Evolutionary conservation across 2,113 vertebrate species (phyloP).

Genomic region (Agelaius tricolor): DNA sequence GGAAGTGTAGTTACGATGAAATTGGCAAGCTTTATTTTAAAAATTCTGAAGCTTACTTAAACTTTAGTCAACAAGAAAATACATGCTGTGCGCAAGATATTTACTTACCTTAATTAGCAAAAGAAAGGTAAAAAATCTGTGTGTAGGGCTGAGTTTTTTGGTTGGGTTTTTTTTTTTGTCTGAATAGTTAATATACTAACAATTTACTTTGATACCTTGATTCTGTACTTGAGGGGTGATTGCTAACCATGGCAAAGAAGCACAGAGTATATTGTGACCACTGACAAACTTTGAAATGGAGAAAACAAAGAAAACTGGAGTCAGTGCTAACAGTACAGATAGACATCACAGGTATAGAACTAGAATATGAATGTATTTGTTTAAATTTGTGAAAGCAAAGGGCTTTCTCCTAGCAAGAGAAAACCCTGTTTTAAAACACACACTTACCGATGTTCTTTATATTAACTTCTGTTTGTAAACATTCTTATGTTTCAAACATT

Average conservation of each 20-base stretch:
- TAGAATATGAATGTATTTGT: neutral
- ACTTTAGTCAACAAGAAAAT: neutral
- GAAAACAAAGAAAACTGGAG: neutral
- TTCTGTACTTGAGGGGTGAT: neutral
- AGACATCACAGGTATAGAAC: neutral
- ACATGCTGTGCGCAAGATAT: neutral
- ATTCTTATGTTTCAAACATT: slow-evolving; percentile 7
- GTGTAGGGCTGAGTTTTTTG: neutral
- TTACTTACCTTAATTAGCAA: neutral
- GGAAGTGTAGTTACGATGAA: neutral
- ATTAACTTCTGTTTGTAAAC: neutral
- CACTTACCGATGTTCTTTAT: neutral
- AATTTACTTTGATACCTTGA: neutral
- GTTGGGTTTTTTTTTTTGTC: neutral
- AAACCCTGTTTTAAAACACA: neutral
- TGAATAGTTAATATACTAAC: neutral
- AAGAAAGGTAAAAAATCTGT: neutral
- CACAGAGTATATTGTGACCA: neutral
- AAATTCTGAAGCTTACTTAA: neutral
- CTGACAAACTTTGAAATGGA: neutral
- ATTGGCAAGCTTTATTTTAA: neutral
- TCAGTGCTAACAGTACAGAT: neutral
- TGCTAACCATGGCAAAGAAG: neutral
- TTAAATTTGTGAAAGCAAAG: neutral
- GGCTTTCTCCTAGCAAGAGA: neutral